phyloP scores from a whole-genome alignment of 1,140 invertebrate species.

The Scylla paramamosain region DNA sequence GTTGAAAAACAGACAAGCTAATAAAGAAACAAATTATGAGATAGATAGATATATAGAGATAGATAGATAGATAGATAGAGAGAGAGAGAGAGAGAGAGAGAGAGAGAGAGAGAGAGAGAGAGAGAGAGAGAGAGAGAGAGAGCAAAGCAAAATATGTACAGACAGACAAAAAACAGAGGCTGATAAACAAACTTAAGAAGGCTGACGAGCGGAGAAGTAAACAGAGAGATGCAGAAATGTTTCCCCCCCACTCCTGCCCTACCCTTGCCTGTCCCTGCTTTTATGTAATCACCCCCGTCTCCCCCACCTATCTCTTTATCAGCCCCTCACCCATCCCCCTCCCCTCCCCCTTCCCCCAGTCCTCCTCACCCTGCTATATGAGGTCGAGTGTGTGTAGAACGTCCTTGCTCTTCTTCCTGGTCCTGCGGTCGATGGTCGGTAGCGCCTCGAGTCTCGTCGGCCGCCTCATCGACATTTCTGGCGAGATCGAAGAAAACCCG shows the following conservation, averaged over 20 bases:
- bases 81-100: background rate
- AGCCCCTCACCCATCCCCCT: background rate
- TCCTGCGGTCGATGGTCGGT: slow-evolving; percentile 26
- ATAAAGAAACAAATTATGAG: background rate
- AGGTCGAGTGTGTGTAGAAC: slow-evolving; percentile 60
- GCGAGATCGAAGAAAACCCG: slow-evolving; percentile 71
- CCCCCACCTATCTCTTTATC: too few relatives aligned
- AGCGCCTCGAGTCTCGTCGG: slow-evolving; percentile 79
- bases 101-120: background rate
- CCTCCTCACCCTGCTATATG: slow-evolving; percentile 41
- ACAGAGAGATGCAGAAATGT: background rate
- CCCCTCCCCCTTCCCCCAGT: background rate
- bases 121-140: slow-evolving; percentile 29
- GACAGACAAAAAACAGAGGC: too few relatives aligned
- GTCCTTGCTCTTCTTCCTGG: slow-evolving; percentile 59
- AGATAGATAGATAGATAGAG: too few relatives aligned
- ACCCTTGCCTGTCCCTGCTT: background rate
- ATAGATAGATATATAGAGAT: too few relatives aligned
- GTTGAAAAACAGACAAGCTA: background rate
- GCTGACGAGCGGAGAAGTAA: background rate
- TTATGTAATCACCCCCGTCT: too few relatives aligned
- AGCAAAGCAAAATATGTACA: background rate
- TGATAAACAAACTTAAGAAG: background rate
- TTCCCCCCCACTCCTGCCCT: background rate
- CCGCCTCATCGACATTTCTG: slow-evolving; percentile 74